Conservation (phyloP, 2,113 vertebrate genomes). For the Miniopterus natalensis region DNA sequence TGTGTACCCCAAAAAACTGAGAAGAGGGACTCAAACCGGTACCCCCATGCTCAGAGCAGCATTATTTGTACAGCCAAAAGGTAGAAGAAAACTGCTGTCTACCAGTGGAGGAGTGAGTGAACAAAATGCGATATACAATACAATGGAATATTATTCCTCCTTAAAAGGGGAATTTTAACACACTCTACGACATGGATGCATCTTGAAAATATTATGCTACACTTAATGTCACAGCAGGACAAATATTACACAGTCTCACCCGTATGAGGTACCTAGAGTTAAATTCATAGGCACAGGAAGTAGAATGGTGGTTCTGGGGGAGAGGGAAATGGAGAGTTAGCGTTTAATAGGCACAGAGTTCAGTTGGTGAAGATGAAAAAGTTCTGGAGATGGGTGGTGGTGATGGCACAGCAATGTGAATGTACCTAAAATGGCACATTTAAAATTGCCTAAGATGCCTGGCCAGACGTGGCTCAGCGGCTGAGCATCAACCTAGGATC, state of each 20-base stretch:
- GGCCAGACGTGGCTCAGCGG: too few relatives aligned
- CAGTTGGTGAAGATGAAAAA: neutral
- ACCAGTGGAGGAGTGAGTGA: neutral
- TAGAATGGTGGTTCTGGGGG: neutral
- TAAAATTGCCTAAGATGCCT: neutral
- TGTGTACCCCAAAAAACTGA: neutral
- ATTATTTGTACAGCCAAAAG: neutral
- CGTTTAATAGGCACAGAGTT: neutral
- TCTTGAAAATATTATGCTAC: neutral
- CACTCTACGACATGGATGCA: neutral
- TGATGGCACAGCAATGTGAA: neutral
- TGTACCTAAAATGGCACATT: neutral
- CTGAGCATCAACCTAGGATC: too few relatives aligned
- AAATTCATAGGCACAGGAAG: neutral
- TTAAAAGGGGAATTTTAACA: neutral
- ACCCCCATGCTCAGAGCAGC: neutral
- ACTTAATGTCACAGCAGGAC: neutral
- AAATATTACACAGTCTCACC: neutral
- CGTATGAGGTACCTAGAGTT: neutral
- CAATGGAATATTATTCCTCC: neutral
- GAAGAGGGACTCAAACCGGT: neutral
- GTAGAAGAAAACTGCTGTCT: neutral
- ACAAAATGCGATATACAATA: neutral
- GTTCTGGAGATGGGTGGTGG: neutral
- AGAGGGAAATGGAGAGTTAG: neutral